Conservation (phyloP, 2,113 vertebrate species). For the Dicaeum eximium region DNA sequence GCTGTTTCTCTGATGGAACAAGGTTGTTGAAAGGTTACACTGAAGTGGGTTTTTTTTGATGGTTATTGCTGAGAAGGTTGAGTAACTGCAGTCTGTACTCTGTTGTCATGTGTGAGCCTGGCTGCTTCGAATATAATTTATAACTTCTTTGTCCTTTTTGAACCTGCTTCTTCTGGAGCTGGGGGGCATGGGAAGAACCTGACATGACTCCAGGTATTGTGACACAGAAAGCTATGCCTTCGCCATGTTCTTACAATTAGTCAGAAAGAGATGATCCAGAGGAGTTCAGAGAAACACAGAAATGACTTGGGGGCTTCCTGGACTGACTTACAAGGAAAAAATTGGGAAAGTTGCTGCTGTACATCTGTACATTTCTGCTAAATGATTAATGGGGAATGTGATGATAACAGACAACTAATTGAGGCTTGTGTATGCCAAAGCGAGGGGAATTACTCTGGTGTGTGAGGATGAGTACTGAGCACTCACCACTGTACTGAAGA, state of each 20-base stretch:
- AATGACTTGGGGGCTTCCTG: conserved; percentile 31
- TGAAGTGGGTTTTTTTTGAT: not conserved
- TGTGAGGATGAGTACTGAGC: not conserved
- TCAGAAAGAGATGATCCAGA: not conserved
- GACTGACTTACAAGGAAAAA: conserved; percentile 26
- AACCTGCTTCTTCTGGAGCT: not conserved
- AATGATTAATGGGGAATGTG: conserved; percentile 33
- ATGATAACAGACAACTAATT: conserved; percentile 34
- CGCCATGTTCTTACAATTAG: not conserved
- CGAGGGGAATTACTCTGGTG: not conserved
- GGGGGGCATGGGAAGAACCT: not conserved
- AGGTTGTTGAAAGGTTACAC: not conserved
- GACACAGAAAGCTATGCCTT: conserved; percentile 10
- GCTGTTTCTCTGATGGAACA: not conserved
- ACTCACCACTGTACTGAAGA: not conserved
- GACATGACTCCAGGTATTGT: not conserved
- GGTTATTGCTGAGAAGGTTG: not conserved
- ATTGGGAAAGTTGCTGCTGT: not conserved
- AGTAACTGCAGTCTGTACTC: not conserved
- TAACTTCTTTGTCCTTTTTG: not conserved
- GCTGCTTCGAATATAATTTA: not conserved
- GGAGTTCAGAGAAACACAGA: not conserved
- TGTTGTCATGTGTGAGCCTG: not conserved
- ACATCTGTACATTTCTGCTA: not conserved
- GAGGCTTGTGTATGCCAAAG: not conserved